Evolutionary conservation across 2,888 invertebrate genomes (phyloP), one percentile per base, ranked within the genome.

Genomic region (Agapetus fuscipes): DNA sequence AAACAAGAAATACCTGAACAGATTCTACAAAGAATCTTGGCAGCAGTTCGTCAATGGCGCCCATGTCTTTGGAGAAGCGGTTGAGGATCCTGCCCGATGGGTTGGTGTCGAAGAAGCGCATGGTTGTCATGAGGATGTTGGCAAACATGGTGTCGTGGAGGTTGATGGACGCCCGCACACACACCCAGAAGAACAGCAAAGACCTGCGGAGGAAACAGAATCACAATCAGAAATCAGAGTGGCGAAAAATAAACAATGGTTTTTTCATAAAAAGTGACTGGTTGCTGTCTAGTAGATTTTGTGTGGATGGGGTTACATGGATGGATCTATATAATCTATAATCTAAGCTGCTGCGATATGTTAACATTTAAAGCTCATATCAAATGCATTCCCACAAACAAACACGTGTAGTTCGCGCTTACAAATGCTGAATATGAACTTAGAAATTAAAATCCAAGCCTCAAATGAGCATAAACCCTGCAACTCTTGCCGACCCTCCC

Each of bases 11-110:
- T n/a, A 70, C 71, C 64, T 79, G 79, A 35, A 74, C 71, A 36
- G 81, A 76, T 53, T 82, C 80, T 32, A 80, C 60, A 54, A 76
- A 72, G 53, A 77, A 74, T 44, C 70, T 62, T 0, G 83, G 83
- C 34, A 86, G 58, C 12, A 76, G 63, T 59, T 86, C 85, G 53
- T 86, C 85, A 32, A 88, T 75, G 2, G 80, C 68, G 1, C 86
- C 86, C 62, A 86, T 78, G 54, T 89, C 89, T 56, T 88, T 88
- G 0, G 88, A 84, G 60, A 89, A 89, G 37, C 88, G 65, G 60
- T 88, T 88, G 36, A 89, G 68, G 50, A 89, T 81, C 12, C 85
- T 74, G 20, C 88, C 86, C 10, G 85, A 80, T 0, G 89, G 83
- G 59, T 89, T 88, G 4, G 76, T 79, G 56, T 88, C 84, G 58